Base-by-base conservation (phyloP, 2,113 vertebrate genomes). In the Apaloderma vittatum region DNA sequence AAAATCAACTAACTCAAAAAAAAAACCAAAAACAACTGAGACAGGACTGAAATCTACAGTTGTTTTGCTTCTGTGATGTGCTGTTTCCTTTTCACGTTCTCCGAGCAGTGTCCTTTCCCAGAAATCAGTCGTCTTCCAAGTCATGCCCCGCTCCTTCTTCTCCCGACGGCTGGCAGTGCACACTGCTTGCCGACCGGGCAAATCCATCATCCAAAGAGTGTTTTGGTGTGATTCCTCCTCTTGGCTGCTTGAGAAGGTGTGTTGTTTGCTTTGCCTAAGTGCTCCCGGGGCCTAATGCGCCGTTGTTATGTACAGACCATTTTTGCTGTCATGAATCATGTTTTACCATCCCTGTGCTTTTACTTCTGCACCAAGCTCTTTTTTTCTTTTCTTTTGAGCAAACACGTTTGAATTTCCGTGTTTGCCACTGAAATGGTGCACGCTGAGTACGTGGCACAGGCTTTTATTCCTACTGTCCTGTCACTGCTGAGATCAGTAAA, bases 251-350 rank as follows among this genome's bases (percentile, higher is more conserved):
- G 62, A 93, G 92, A 97, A 97, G 97, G 96, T 97, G 97, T 83
- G 79, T 90, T 97, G 57, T 98, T 98, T 98, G 94, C 96, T 97
- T 96, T 95, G 79, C 92, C 52, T 94, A 94, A 97, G 96, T 96
- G 95, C 91, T 94, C 76, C 84, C 8, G 43, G 82, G 92, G 71
- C 91, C 94, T 95, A 90, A 81, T 90, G 83, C 80, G 55, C 88
- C 19, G 83, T 98, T 97, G 97, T 98, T 98, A 96, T 96, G 97
- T 98, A 98, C 95, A 73, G 89, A 97, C 92, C 86, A 72, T 95
- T 98, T 98, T 96, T 96, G 95, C 93, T 94, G 80, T 90, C 92
- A 74, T 94, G 92, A 98, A 96, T 97, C 93, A 87, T 88, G 65
- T 94, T 96, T 97, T 95, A 94, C 92, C 81, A 79, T 55, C 78